These are phyloP conservation scores for Leptinotarsa tumamoca DNA, from an alignment of 2,888 invertebrate genomes.

Conservation along the genomic window DNA sequence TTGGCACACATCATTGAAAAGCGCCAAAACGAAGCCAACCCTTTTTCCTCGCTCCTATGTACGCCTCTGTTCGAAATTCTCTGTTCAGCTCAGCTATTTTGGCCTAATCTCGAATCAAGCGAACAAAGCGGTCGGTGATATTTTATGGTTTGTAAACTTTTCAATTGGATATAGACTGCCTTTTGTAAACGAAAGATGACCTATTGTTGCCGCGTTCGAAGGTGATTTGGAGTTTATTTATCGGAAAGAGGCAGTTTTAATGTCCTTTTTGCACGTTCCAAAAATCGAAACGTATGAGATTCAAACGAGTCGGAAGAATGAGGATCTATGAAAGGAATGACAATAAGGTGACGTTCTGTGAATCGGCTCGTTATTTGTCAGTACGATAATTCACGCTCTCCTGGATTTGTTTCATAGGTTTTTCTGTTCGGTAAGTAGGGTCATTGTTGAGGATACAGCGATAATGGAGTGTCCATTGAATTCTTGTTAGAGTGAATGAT, in stretches of 20 bases:
- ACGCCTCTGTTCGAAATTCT: constrained; percentile 13
- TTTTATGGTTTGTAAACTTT: constrained; percentile 58
- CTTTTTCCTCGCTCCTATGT: too few species aligned
- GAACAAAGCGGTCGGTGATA: constrained; percentile 47
- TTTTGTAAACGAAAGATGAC: constrained; percentile 40
- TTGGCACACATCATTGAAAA: too few species aligned
- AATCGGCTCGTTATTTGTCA: constrained; percentile 33
- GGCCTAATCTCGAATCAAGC: constrained; percentile 39
- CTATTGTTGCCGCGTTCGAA: constrained; percentile 39
- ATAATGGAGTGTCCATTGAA: constrained; percentile 3
- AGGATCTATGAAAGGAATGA: constrained; percentile 25
- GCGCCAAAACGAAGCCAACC: not conserved
- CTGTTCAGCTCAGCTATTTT: constrained; percentile 44
- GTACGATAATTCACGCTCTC: constrained; percentile 33
- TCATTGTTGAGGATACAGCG: constrained; percentile 2
- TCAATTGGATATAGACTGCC: constrained; percentile 44
- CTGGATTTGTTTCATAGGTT: constrained; percentile 13
- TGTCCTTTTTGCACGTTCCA: constrained; percentile 43
- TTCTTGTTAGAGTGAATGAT: constrained; percentile 7
- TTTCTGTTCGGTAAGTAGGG: constrained; percentile 5
- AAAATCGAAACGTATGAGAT: constrained; percentile 47
- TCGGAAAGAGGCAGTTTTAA: constrained; percentile 48
- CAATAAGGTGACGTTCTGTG: constrained; percentile 27
- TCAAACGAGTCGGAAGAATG: constrained; percentile 45
- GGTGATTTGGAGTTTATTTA: constrained; percentile 48